Percentiles rank a stretch among this genome's conserved stretches.
Conservation (phyloP, 2,888 invertebrate genomes). For the Oligia fasciuncula region DNA sequence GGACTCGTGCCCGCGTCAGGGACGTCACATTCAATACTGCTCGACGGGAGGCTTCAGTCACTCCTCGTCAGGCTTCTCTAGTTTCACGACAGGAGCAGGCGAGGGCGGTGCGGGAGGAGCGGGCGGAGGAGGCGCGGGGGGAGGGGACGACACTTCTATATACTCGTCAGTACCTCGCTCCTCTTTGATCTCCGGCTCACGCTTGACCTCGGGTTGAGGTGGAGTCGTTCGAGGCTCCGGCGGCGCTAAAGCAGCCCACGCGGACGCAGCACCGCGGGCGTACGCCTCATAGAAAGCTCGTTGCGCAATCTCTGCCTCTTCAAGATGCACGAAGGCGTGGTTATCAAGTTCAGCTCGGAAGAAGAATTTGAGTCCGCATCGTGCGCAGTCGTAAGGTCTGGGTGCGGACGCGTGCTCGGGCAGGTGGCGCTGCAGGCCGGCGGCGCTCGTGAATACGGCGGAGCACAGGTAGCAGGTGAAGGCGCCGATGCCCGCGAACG, state of each 20-base stretch:
- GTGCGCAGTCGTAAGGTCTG: constrained; percentile 95
- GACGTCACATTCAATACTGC: constrained; percentile 80
- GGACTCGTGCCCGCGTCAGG: constrained; percentile 79
- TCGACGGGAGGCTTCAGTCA: constrained; percentile 37
- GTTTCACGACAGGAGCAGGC: constrained; percentile 80
- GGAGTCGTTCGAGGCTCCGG: constrained; percentile 73
- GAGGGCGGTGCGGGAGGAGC: constrained; percentile 68
- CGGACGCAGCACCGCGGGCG: constrained; percentile 85
- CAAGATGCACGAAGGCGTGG: constrained; percentile 92
- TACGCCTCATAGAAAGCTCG: constrained; percentile 87
- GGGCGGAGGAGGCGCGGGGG: constrained; percentile 74
- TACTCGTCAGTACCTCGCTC: constrained; percentile 85
- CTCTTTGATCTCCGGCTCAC: constrained; percentile 86
- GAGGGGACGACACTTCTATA: constrained; percentile 87
- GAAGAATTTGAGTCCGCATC: constrained; percentile 96
- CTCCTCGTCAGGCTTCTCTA: constrained; percentile 85
- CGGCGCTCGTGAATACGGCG: constrained; percentile 95
- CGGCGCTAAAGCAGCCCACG: constrained; percentile 86
- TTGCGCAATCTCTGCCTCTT: constrained; percentile 88
- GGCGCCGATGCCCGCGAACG: constrained; percentile 95
- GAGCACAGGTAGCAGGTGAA: constrained; percentile 97
- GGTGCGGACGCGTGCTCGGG: constrained; percentile 94
- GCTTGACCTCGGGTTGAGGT: constrained; percentile 76
- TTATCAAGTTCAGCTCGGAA: constrained; percentile 97
- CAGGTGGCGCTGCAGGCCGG: constrained; percentile 95